Conservation (phyloP, 2,797 vertebrate genomes). For the Peromyscus melanophrys region DNA sequence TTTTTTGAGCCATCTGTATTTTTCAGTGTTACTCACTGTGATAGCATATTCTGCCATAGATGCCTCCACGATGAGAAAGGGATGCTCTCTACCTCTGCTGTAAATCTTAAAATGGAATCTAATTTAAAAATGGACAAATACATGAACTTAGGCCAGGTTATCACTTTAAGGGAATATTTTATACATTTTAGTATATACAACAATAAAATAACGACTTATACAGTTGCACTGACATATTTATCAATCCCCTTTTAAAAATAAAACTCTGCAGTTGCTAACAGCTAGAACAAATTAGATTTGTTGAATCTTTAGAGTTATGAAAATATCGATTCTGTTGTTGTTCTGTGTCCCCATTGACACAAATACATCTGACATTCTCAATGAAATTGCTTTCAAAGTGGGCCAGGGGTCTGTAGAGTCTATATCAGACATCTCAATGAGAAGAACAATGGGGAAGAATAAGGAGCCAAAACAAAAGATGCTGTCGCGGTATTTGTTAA, state of each 20-base stretch:
- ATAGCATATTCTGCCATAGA: background rate
- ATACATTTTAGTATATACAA: background rate
- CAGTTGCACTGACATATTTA: slow-evolving; percentile 61
- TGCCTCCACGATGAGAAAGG: background rate
- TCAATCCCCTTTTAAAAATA: slow-evolving; percentile 73
- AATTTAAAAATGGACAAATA: background rate
- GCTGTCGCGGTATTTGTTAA: background rate
- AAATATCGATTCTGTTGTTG: slow-evolving; percentile 82
- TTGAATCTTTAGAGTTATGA: slow-evolving; percentile 66
- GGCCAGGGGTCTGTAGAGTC: slow-evolving; percentile 72
- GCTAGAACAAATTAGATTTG: slow-evolving; percentile 79
- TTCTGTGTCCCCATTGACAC: slow-evolving; percentile 65
- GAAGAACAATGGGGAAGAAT: slow-evolving; percentile 47
- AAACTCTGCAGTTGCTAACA: slow-evolving; percentile 69
- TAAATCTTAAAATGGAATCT: slow-evolving; percentile 15
- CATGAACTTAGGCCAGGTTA: slow-evolving; percentile 14
- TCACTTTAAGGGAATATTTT: slow-evolving; percentile 16
- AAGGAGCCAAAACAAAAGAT: background rate
- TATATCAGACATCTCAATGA: slow-evolving; percentile 67
- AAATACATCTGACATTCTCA: slow-evolving; percentile 76
- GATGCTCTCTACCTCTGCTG: background rate
- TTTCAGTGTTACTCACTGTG: background rate
- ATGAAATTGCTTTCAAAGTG: slow-evolving; percentile 80
- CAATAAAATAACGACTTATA: slow-evolving; percentile 41
- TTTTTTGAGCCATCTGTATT: background rate